Conservation (phyloP, 1,140 invertebrate species). For the Neuroterus valhalla region DNA sequence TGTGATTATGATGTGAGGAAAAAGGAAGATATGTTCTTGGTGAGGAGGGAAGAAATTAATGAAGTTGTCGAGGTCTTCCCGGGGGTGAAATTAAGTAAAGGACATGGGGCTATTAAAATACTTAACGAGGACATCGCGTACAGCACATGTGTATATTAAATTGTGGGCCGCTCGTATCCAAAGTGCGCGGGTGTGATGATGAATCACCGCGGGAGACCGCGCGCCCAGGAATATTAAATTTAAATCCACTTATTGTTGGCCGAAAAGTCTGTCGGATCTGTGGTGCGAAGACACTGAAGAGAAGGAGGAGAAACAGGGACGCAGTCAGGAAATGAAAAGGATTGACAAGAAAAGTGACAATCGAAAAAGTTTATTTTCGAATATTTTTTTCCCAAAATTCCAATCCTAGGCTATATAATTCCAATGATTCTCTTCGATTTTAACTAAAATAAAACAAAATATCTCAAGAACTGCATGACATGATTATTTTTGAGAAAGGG, state of each 20-base stretch:
- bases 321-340: no score
- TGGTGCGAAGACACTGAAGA: no score
- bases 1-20: constrained; percentile 13
- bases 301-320: no score
- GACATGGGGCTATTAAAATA: constrained; percentile 57
- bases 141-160: constrained; percentile 35
- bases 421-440: no score
- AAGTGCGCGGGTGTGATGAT: constrained; percentile 65
- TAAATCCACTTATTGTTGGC: constrained; percentile 40
- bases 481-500: no score
- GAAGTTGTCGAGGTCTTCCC: constrained; percentile 38
- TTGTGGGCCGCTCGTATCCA: constrained; percentile 40
- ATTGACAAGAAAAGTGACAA: no score
- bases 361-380: no score
- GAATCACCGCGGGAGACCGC: constrained; percentile 54
- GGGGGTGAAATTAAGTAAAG: constrained; percentile 40
- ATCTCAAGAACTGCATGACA: no score
- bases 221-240: constrained; percentile 56
- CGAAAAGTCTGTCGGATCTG: constrained; percentile 44
- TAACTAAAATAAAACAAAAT: no score
- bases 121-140: constrained; percentile 59
- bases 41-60: constrained; percentile 42
- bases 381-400: no score
- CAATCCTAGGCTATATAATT: no score
- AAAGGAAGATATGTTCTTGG: constrained; percentile 12